Evolutionary conservation across 2,113 vertebrate genomes (phyloP).

Genomic region (Emberiza fucata): DNA sequence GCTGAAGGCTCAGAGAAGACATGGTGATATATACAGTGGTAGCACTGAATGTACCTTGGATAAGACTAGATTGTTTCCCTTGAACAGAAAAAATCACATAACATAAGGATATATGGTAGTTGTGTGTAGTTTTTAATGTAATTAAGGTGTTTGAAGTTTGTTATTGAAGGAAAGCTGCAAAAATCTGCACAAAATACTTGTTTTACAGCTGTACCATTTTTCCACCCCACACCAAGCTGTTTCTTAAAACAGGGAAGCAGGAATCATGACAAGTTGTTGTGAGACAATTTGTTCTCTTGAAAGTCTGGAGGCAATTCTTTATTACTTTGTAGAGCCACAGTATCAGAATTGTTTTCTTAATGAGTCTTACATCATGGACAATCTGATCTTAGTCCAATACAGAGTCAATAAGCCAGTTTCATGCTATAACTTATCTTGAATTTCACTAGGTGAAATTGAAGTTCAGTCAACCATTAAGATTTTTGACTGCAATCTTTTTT

Average conservation of each 20-base stretch:
- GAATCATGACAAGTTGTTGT: neutral
- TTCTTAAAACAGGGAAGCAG: neutral
- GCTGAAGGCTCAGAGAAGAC: neutral
- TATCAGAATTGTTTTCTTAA: neutral
- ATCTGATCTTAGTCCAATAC: neutral
- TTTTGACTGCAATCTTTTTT: neutral
- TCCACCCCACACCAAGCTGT: rapidly evolving
- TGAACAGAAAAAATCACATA: neutral
- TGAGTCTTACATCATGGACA: neutral
- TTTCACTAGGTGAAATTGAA: neutral
- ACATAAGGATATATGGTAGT: neutral
- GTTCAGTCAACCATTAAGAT: neutral
- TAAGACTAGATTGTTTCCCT: neutral
- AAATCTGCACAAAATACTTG: neutral
- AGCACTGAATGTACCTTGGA: neutral
- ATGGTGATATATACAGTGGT: no score
- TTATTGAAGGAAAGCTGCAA: neutral
- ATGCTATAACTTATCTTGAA: neutral
- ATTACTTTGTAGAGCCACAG: neutral
- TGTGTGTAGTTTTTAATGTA: neutral
- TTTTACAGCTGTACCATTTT: neutral
- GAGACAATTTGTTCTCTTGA: neutral
- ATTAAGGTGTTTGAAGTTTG: neutral
- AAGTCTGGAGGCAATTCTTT: neutral
- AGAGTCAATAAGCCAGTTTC: neutral